Percentiles rank a stretch among this genome's conserved stretches.
These are phyloP conservation scores for Lepus townsendii DNA, from an alignment of 2,797 vertebrate species.

Conservation along the genomic window DNA sequence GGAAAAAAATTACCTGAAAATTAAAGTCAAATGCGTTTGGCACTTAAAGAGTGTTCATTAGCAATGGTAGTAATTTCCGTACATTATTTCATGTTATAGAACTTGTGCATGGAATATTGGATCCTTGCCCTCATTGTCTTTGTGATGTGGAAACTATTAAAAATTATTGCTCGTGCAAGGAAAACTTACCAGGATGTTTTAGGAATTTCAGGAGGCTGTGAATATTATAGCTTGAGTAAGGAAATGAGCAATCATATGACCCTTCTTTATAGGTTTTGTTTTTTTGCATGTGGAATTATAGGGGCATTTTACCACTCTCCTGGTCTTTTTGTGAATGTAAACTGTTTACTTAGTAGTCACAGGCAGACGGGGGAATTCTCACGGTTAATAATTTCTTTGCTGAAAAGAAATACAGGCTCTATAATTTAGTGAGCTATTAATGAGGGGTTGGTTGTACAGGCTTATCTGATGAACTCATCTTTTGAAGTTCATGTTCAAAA, in stretches of 20 bases:
- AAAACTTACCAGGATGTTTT: constrained; percentile 56
- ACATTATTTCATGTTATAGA: constrained; percentile 69
- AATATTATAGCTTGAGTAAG: constrained; percentile 36
- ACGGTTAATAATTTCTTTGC: not conserved
- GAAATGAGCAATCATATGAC: not conserved
- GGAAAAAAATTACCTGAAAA: constrained; percentile 59
- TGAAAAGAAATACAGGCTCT: not conserved
- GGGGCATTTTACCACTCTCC: constrained; percentile 49
- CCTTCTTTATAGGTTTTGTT: constrained; percentile 56
- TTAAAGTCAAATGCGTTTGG: constrained; percentile 65
- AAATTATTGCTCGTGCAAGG: constrained; percentile 64
- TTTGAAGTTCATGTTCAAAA: constrained; percentile 11
- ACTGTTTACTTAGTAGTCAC: not conserved
- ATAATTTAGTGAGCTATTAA: not conserved
- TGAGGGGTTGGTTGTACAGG: not conserved
- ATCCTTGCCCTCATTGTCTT: constrained; percentile 73
- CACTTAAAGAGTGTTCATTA: constrained; percentile 70
- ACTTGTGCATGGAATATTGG: constrained; percentile 65
- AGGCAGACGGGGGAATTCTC: not conserved
- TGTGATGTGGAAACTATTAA: constrained; percentile 74
- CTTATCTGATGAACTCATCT: not conserved
- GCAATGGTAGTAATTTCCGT: constrained; percentile 60
- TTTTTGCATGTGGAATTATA: constrained; percentile 6
- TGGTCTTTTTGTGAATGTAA: constrained; percentile 8
- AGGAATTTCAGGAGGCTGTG: constrained; percentile 59